A percentile compares a stretch with the other conserved stretches of the same genome.
These are phyloP conservation scores for Lagothrix lagotricha DNA, from an alignment of 2,797 vertebrate species.

Conservation along the genomic window DNA sequence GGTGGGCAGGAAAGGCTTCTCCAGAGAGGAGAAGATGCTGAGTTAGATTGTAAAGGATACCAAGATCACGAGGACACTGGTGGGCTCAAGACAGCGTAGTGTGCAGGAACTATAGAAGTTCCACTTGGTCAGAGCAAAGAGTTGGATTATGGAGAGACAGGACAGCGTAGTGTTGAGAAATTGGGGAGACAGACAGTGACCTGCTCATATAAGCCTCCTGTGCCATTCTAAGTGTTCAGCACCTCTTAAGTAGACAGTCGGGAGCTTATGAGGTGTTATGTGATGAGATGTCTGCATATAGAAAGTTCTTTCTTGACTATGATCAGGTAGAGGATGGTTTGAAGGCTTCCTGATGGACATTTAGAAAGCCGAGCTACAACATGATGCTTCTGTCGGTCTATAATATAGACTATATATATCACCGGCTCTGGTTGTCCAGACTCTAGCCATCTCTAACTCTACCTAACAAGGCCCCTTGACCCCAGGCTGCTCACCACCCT, in stretches of 20 bases:
- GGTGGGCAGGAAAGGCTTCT: background rate
- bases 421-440: background rate
- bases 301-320: background rate
- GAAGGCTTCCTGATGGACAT: background rate
- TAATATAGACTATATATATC: background rate
- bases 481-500: background rate
- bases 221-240: background rate
- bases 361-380: background rate
- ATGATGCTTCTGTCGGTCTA: accelerated
- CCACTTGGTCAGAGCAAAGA: background rate
- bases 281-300: background rate
- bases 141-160: background rate
- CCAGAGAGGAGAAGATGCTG: background rate
- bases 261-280: background rate
- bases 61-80: background rate
- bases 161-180: background rate
- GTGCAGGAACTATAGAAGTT: background rate
- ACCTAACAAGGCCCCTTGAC: background rate
- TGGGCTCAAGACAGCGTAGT: background rate
- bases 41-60: background rate
- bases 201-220: no score
- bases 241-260: background rate
- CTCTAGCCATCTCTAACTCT: background rate
- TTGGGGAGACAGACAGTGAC: background rate
- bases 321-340: background rate